A percentile compares a stretch with the other conserved stretches of the same genome.
phyloP scores from a whole-genome alignment of 2,888 invertebrate species.

The Neoaliturus tenellus region DNA sequence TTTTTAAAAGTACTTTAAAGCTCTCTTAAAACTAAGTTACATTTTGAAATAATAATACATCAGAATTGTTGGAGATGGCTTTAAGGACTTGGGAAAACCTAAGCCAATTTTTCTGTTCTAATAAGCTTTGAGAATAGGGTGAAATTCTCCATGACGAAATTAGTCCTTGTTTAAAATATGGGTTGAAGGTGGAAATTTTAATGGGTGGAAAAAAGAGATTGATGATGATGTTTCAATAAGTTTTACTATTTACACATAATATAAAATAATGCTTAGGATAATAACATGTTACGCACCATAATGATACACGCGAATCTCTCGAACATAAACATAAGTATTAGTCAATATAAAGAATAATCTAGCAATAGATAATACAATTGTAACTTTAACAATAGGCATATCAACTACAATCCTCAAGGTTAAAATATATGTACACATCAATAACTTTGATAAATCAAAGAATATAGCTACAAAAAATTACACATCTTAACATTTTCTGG shows the following conservation, averaged over 20 bases:
- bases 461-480: conserved; percentile 31
- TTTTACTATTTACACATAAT: conserved; percentile 59
- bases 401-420: conserved; percentile 50
- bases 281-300: conserved; percentile 57
- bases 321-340: conserved; percentile 53
- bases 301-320: conserved; percentile 51
- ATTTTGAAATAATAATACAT: too few species aligned
- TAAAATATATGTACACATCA: conserved; percentile 49
- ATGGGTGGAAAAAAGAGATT: background rate
- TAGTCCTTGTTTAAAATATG: too few species aligned
- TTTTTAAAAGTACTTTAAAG: too few species aligned
- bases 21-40: too few species aligned
- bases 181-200: too few species aligned
- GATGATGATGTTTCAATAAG: conserved; percentile 47
- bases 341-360: conserved; percentile 53
- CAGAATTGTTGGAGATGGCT: too few species aligned
- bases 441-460: background rate
- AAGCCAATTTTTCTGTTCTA: too few species aligned
- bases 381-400: conserved; percentile 39
- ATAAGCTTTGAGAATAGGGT: too few species aligned
- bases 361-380: conserved; percentile 43
- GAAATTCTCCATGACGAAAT: too few species aligned
- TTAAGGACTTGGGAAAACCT: too few species aligned
- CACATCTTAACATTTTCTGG: conserved; percentile 18
- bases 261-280: conserved; percentile 56